Evolutionary conservation across 2,797 vertebrate species (phyloP).

Genomic region (Gymnothorax reevesii): DNA sequence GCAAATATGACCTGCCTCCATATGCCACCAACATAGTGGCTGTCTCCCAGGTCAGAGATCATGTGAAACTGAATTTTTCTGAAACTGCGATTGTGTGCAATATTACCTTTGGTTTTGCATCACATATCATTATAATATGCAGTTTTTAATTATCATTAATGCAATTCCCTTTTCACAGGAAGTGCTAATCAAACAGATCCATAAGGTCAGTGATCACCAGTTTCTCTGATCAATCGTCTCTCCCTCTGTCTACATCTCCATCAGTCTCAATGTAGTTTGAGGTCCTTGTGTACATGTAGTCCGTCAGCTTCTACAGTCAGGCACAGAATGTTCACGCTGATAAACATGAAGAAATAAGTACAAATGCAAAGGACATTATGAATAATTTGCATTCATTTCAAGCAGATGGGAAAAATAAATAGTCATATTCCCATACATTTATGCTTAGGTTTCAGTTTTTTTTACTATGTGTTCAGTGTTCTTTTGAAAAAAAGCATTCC

Average conservation of each 20-base stretch:
- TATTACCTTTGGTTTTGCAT: not conserved
- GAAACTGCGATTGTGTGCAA: not conserved
- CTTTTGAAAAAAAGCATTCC: too few species aligned
- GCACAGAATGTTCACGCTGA: too few species aligned
- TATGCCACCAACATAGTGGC: constrained; percentile 97
- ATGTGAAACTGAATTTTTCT: not conserved
- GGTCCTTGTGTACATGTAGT: not conserved
- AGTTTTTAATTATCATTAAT: not conserved
- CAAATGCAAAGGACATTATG: too few species aligned
- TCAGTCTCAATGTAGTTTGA: not conserved
- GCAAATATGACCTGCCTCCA: constrained; percentile 93
- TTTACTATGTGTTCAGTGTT: too few species aligned
- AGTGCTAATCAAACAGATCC: constrained; percentile 98
- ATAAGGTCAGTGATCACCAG: constrained; percentile 84
- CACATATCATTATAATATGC: not conserved
- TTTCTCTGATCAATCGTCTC: constrained; percentile 2
- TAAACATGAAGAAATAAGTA: too few species aligned
- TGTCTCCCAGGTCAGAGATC: constrained; percentile 86
- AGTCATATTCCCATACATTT: too few species aligned
- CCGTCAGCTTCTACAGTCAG: not conserved
- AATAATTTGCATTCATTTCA: too few species aligned
- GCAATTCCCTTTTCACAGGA: constrained; percentile 72
- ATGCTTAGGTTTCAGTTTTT: too few species aligned
- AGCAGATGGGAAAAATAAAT: too few species aligned
- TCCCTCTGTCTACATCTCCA: constrained; percentile 23